Percentiles rank a stretch among this genome's conserved stretches.
These are phyloP conservation scores for Ariopsis seemanni DNA, from an alignment of 2,113 vertebrate genomes.

Conservation along the genomic window DNA sequence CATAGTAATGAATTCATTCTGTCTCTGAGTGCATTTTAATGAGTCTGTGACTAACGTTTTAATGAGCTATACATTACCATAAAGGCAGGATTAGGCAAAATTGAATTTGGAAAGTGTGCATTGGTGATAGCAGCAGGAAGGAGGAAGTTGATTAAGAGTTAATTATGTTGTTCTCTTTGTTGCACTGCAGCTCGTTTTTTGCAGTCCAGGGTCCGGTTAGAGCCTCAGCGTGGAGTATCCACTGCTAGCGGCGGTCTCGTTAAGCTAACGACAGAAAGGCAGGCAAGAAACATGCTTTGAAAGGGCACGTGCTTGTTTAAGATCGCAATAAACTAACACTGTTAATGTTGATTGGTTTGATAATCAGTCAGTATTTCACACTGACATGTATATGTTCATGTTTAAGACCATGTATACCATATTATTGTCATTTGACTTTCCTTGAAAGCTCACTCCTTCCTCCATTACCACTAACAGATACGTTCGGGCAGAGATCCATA, in stretches of 20 bases:
- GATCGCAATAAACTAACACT: conserved; percentile 9
- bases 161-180: conserved; percentile 83
- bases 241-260: conserved; percentile 62
- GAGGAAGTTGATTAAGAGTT: conserved; percentile 85
- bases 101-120: conserved; percentile 75
- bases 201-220: conserved; percentile 59
- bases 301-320: conserved; percentile 65
- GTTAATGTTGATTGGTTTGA: background rate
- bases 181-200: conserved; percentile 70
- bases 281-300: conserved; percentile 60
- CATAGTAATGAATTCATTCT: conserved; percentile 93
- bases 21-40: conserved; percentile 90
- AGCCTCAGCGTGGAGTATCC: conserved; percentile 62
- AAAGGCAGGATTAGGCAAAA: conserved; percentile 86
- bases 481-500: too few species aligned
- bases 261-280: conserved; percentile 55
- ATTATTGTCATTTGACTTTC: background rate
- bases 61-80: conserved; percentile 92
- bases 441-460: background rate
- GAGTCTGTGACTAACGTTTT: conserved; percentile 95
- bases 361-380: background rate
- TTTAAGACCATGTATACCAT: background rate
- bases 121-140: conserved; percentile 61
- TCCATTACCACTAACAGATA: background rate
- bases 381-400: conserved; percentile 19